Conservation (phyloP, 2,888 invertebrate species). For the Iphiclides podalirius region DNA sequence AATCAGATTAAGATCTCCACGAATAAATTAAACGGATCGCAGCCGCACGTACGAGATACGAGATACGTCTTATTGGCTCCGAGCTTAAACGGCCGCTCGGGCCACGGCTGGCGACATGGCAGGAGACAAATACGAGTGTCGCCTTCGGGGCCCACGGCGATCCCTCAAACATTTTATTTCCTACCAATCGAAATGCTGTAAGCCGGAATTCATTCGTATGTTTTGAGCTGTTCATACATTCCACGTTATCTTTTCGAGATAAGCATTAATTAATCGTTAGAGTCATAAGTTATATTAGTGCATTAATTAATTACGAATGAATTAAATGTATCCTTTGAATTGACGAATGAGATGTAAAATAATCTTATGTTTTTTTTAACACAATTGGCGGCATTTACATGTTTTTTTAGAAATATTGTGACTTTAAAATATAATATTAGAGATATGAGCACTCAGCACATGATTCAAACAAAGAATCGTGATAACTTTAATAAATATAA, state of each 20-base stretch:
- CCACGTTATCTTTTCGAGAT: neutral
- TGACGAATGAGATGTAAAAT: too few species aligned
- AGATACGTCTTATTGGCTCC: neutral
- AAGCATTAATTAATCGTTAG: neutral
- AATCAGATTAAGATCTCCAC: constrained; percentile 3
- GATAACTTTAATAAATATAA: too few species aligned
- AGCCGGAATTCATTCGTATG: neutral
- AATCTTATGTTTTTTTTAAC: too few species aligned
- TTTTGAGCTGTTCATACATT: neutral
- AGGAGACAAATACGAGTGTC: neutral
- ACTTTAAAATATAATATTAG: too few species aligned
- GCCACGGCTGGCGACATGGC: neutral
- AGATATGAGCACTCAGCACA: too few species aligned
- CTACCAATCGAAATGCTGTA: neutral
- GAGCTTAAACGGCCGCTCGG: neutral
- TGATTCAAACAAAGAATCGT: too few species aligned
- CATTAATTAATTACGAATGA: neutral
- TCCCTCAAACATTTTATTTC: neutral
- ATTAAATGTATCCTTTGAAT: too few species aligned
- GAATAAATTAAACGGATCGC: constrained; percentile 3
- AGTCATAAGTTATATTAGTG: neutral
- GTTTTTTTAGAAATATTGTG: too few species aligned
- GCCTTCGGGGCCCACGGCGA: neutral
- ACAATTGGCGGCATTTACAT: too few species aligned
- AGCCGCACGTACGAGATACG: neutral